Conservation (phyloP, 2,888 invertebrate species). For the Muscina levida region DNA sequence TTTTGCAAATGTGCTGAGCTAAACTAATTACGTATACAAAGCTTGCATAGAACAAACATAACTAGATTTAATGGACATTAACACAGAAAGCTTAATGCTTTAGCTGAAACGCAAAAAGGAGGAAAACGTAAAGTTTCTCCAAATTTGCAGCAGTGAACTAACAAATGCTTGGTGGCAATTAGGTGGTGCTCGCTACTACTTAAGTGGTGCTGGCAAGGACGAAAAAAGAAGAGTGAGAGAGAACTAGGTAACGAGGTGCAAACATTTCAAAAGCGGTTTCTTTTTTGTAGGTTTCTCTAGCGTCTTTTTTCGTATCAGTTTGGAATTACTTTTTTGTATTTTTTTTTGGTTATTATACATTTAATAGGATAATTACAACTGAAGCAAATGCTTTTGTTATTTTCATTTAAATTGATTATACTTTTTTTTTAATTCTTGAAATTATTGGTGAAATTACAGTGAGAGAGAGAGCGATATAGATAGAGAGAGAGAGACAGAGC, state of each 20-base stretch:
- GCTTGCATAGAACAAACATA: constrained; percentile 26
- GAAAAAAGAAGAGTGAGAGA: too few relatives aligned
- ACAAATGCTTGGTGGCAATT: constrained; percentile 16
- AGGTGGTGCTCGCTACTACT: background rate
- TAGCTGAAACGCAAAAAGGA: background rate
- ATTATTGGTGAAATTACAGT: constrained; percentile 39
- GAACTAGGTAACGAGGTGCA: constrained; percentile 11
- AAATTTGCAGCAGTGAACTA: background rate
- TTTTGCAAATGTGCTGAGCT: constrained; percentile 28
- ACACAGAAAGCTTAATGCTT: constrained; percentile 13
- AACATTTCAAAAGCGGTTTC: constrained; percentile 20
- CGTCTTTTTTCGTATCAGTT: constrained; percentile 6
- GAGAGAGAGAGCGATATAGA: constrained; percentile 39
- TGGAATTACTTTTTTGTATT: background rate
- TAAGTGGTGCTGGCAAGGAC: constrained; percentile 19
- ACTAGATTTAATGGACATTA: constrained; percentile 34
- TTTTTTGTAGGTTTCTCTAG: constrained; percentile 1
- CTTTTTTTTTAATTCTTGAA: constrained; percentile 30
- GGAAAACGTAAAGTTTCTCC: background rate
- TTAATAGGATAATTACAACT: constrained; percentile 60
- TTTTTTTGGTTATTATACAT: constrained; percentile 41
- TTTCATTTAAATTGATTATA: constrained; percentile 40
- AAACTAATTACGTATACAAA: constrained; percentile 29
- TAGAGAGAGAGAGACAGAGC: constrained; percentile 49
- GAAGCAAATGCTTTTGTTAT: constrained; percentile 61